Base-by-base conservation (phyloP, 1,140 invertebrate species). In the Danaus plexippus region DNA sequence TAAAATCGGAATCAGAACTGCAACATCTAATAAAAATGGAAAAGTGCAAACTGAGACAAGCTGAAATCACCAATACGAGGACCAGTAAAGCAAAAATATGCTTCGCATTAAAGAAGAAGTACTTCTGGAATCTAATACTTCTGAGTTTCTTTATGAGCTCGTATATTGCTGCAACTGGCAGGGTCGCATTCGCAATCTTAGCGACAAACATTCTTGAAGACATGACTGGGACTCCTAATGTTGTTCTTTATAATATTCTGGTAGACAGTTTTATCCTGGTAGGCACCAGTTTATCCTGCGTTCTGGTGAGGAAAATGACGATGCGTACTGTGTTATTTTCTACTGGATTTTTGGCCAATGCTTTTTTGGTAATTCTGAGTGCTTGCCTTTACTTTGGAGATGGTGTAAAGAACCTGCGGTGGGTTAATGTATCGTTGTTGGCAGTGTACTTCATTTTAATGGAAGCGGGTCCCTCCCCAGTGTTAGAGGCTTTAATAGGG, bases 91-190 rank as follows among this genome's bases (percentile, higher is more conserved):
- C 48, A 22, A 59, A 43, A 45, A 50, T 54, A 15, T 42, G 45
- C 2, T 5, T 18, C 1, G 53, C 63, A 2, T 11, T 57, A 11
- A 61, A 52, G 22, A 43, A 53, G 43, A 42, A 41, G 47, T 64
- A 64, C 42, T 57, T 64, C 22, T 64, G 57, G 57, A 50, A 57
- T 13, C 52, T 61, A 9, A 54, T 54, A 11, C 9, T 64, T 5
- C 9, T 60, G 9, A 43, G 50, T 11, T 8, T 56, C 1, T 41
- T 64, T 11, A 48, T 57, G 9, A 43, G 51, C 50, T 11, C 55
- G 3, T 64, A 54, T 45, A 40, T 52, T 41, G 40, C 44, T 1
- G 58, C 57, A 8, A 47, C 42, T 18, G 58, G 62, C n/a, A n/a
- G n/a, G n/a, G n/a, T n/a, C n/a, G n/a, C n/a, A n/a, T n/a, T n/a